Evolutionary conservation across 2,888 invertebrate genomes (phyloP).

Genomic region (Caenorhabditis becei): DNA sequence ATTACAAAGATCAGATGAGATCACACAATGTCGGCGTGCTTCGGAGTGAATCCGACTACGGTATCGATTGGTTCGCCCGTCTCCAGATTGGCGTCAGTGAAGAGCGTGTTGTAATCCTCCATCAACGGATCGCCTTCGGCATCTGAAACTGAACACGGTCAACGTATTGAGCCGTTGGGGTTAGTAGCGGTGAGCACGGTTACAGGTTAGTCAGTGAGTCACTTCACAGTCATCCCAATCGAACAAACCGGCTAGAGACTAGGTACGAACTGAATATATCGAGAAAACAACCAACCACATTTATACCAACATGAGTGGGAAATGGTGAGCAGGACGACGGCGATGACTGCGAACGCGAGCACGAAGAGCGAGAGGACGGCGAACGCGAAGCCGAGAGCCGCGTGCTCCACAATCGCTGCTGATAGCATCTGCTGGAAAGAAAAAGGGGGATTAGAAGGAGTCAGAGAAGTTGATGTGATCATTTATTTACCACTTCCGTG

Average conservation of each 20-base stretch:
- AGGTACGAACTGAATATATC: constrained; percentile 2
- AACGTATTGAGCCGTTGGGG: constrained; percentile 4
- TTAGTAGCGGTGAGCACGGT: neutral
- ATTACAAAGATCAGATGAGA: neutral
- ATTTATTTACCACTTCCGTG: neutral
- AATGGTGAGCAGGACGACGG: constrained; percentile 72
- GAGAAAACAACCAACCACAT: constrained; percentile 64
- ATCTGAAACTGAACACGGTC: constrained; percentile 55
- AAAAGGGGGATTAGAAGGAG: neutral
- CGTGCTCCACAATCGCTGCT: constrained; percentile 69
- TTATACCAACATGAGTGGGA: constrained; percentile 73
- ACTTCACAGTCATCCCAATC: neutral
- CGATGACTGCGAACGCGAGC: constrained; percentile 72
- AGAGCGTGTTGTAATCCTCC: constrained; percentile 63
- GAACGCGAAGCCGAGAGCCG: constrained; percentile 70
- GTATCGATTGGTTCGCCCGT: constrained; percentile 65
- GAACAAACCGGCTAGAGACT: neutral
- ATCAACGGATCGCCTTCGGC: constrained; percentile 63
- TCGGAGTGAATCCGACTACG: constrained; percentile 67
- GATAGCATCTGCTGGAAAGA: constrained; percentile 60
- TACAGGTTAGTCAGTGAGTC: constrained; percentile 29
- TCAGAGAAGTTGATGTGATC: neutral
- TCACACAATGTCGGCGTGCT: constrained; percentile 68
- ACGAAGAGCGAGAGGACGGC: constrained; percentile 73
- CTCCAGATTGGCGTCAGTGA: constrained; percentile 43